Conservation (phyloP, 2,113 vertebrate species). For the Ivindomyrus marchei region DNA sequence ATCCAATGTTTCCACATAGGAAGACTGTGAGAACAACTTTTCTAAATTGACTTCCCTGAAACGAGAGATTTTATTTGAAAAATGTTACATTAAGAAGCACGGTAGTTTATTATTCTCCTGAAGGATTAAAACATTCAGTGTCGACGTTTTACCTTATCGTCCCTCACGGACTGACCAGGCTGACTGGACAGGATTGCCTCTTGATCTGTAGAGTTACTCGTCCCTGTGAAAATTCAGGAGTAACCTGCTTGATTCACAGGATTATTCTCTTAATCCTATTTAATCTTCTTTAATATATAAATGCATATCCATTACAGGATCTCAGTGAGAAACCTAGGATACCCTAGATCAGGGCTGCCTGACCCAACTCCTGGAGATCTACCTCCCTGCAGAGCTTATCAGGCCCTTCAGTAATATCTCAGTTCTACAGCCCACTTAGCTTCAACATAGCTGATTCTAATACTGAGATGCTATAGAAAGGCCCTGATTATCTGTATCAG, state of each 20-base stretch:
- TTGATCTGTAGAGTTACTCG: not conserved
- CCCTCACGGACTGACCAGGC: not conserved
- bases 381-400: no score
- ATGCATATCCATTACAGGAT: not conserved
- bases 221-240: not conserved
- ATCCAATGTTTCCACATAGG: conserved; percentile 66
- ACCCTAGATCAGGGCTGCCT: not conserved
- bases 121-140: not conserved
- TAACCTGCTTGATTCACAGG: not conserved
- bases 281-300: not conserved
- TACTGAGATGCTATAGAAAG: no score
- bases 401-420: no score
- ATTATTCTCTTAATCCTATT: not conserved
- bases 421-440: no score
- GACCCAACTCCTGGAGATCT: no score
- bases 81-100: not conserved
- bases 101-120: not conserved
- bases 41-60: conserved; percentile 67
- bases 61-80: conserved; percentile 32
- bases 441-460: no score
- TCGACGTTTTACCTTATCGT: not conserved
- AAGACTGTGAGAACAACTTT: conserved; percentile 65
- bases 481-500: no score
- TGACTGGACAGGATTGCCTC: not conserved
- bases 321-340: not conserved